Percentiles rank a stretch among this genome's conserved stretches.
These are phyloP conservation scores for Hypercompe scribonia DNA, from an alignment of 2,888 invertebrate species.

Conservation along the genomic window DNA sequence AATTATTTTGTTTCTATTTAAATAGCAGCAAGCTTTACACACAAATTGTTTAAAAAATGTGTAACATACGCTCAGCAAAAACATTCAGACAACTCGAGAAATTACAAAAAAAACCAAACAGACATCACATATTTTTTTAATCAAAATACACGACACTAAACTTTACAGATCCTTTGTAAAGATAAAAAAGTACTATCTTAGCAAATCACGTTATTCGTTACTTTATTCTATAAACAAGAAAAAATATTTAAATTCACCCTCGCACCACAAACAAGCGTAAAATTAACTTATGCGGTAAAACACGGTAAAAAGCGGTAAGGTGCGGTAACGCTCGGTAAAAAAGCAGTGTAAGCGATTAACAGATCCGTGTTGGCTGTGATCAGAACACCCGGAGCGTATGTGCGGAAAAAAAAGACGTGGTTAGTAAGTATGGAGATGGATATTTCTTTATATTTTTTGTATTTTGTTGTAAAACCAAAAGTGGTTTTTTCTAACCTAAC, in stretches of 20 bases:
- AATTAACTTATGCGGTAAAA: slow-evolving; percentile 66
- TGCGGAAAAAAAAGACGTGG: slow-evolving; percentile 55
- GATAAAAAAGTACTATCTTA: neutral
- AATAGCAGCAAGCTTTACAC: too few relatives aligned
- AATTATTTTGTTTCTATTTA: too few relatives aligned
- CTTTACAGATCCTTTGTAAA: too few relatives aligned
- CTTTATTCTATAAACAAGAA: neutral
- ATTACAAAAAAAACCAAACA: too few relatives aligned
- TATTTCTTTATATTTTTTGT: neutral
- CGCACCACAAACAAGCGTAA: slow-evolving; percentile 62
- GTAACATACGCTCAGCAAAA: too few relatives aligned
- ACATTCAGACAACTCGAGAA: too few relatives aligned
- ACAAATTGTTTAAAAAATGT: too few relatives aligned
- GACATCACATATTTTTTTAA: too few relatives aligned
- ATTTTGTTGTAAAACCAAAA: too few relatives aligned
- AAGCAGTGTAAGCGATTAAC: slow-evolving; percentile 67
- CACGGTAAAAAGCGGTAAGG: slow-evolving; percentile 35
- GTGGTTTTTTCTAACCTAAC: too few relatives aligned
- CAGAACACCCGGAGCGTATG: slow-evolving; percentile 54
- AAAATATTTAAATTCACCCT: slow-evolving; percentile 14
- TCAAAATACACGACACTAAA: too few relatives aligned
- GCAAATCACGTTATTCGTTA: neutral
- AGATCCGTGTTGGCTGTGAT: slow-evolving; percentile 64
- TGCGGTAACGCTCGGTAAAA: slow-evolving; percentile 37
- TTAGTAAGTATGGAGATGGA: slow-evolving; percentile 57